A percentile compares a stretch with the other conserved stretches of the same genome.
These are phyloP conservation scores for Helogale parvula DNA, from an alignment of 2,113 vertebrate species.

Conservation along the genomic window DNA sequence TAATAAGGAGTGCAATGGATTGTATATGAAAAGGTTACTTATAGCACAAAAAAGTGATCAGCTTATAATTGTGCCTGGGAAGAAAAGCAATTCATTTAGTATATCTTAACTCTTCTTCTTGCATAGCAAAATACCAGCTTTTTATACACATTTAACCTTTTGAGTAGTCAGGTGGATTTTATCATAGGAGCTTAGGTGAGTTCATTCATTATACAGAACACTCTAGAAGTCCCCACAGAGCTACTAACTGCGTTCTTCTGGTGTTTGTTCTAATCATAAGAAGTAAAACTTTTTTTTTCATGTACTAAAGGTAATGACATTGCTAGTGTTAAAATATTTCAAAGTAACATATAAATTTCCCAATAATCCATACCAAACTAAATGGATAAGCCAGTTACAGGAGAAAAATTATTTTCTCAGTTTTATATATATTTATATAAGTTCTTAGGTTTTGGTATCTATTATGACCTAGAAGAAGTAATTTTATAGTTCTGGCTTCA, in stretches of 20 bases:
- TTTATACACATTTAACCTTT: slow-evolving; percentile 50
- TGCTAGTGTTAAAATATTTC: background rate
- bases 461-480: background rate
- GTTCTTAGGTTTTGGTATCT: background rate
- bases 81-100: background rate
- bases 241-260: background rate
- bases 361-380: background rate
- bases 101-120: background rate
- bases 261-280: background rate
- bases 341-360: background rate
- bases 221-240: background rate
- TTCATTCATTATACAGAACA: slow-evolving; percentile 26
- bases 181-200: background rate
- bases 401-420: background rate
- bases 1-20: background rate
- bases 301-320: background rate
- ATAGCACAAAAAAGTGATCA: background rate
- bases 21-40: background rate
- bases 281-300: background rate
- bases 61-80: background rate
- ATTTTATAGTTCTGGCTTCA: background rate
- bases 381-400: background rate
- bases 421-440: background rate
- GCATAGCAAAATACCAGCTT: slow-evolving; percentile 5
- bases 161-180: background rate